Conservation (phyloP, 2,113 vertebrate species). For the Prochilodus magdalenae region DNA sequence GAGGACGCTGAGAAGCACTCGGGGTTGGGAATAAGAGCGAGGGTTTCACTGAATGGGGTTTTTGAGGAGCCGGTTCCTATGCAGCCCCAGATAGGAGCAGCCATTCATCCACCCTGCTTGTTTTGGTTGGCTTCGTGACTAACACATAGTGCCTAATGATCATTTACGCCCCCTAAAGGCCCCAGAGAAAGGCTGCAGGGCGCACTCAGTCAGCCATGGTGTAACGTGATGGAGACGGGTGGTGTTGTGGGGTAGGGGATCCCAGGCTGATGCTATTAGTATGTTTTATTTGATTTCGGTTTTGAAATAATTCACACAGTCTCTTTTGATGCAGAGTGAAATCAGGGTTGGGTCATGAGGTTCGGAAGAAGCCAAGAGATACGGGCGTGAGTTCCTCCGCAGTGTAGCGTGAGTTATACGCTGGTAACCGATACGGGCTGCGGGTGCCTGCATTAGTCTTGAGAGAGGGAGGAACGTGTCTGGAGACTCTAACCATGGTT, state of each 20-base stretch:
- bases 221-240: not conserved
- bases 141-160: not conserved
- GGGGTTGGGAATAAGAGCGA: not conserved
- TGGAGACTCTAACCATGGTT: not conserved
- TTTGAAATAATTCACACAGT: conserved; percentile 2
- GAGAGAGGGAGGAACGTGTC: not conserved
- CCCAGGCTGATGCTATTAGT: not conserved
- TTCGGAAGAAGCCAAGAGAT: not conserved
- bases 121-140: not conserved
- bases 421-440: not conserved
- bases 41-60: not conserved
- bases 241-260: not conserved
- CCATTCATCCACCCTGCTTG: not conserved
- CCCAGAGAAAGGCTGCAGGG: not conserved
- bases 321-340: not conserved
- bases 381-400: not conserved
- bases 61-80: not conserved
- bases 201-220: not conserved
- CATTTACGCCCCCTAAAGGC: not conserved
- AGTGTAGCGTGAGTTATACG: no score
- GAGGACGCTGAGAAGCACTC: not conserved
- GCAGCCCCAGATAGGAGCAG: not conserved
- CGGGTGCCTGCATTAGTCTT: not conserved
- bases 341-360: not conserved
- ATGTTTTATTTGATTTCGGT: not conserved